Evolutionary conservation across 2,888 invertebrate species (phyloP), one percentile per base, ranked within the genome.

Genomic region (Diarsia dahlii): DNA sequence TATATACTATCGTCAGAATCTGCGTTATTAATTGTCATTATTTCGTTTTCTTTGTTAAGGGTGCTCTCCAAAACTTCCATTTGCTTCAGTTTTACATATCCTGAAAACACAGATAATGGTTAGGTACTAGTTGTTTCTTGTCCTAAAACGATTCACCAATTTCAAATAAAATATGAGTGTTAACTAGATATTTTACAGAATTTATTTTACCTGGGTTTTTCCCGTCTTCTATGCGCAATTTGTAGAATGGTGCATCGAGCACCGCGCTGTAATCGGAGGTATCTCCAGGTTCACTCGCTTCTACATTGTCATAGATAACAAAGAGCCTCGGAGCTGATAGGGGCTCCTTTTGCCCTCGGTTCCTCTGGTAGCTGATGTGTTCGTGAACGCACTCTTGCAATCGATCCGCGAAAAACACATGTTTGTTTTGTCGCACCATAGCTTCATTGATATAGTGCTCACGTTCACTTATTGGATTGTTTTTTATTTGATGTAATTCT

Each of bases 271-370:
- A 97, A 82, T 97, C 97, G 13, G 97, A 95, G 1, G 97, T 96
- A 84, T 98, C 97, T 60, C 97, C 97, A 0, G 97, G 97, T 71
- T 98, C 97, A 58, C 97, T 97, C 15, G 98, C 97, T 88, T 98
- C 98, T 52, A 98, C 97, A 78, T 98, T 98, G 87, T 98, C 98
- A 86, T 98, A 97, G 13, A 98, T 97, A 48, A 98, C 97, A 88
- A 97, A 98, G 68, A 98, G 97, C 62, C 98, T 96, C 60, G 97
- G 97, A 0, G 97, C 95, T 58, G 97, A 97, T 28, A 98, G 90
- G 0, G 97, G 97, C 89, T 98, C 97, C 0, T 93, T 78, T 45
- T 92, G 91, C 13, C 93, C 92, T 28, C 90, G 89, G 23, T 82
- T 85, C 62, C 90, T 91, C 81, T 93, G 95, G 86, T 97, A 98